Conservation (phyloP, 2,888 invertebrate genomes). For the Entomobrya proxima region DNA sequence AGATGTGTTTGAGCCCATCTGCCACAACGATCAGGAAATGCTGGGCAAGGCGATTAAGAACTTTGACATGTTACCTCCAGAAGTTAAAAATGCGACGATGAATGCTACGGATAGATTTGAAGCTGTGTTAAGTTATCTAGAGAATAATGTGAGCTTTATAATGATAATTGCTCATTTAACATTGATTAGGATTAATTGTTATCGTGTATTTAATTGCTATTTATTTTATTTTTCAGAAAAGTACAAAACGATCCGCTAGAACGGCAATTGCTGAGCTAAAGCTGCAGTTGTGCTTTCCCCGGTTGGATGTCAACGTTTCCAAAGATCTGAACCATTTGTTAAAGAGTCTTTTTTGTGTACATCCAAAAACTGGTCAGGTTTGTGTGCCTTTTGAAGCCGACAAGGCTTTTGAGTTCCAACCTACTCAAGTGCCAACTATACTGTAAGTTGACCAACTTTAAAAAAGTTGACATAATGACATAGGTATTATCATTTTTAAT, state of each 20-base stretch:
- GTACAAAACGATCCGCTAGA: conserved; percentile 51
- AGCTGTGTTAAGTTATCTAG: conserved; percentile 81
- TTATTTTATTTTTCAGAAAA: conserved; percentile 30
- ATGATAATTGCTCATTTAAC: no score
- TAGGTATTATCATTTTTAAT: neutral
- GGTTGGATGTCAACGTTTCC: conserved; percentile 96
- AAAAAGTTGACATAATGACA: no score
- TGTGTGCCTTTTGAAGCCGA: conserved; percentile 90
- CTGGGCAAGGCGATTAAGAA: conserved; percentile 84
- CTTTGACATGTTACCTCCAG: conserved; percentile 84
- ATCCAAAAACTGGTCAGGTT: conserved; percentile 97
- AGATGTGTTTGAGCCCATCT: conserved; percentile 85
- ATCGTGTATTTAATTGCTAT: conserved; percentile 73
- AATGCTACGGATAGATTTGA: conserved; percentile 83
- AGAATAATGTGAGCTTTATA: conserved; percentile 79
- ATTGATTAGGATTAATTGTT: no score
- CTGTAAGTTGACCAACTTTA: conserved; percentile 78
- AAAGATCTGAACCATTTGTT: conserved; percentile 97
- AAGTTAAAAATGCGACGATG: conserved; percentile 80
- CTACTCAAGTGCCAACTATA: conserved; percentile 85
- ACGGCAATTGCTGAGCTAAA: conserved; percentile 87
- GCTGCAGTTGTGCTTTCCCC: conserved; percentile 93
- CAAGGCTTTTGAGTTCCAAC: conserved; percentile 85
- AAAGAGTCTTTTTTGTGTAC: conserved; percentile 98
- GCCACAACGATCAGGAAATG: conserved; percentile 89